Base-by-base conservation (phyloP, 2,888 invertebrate genomes). In the Eupithecia subfuscata region DNA sequence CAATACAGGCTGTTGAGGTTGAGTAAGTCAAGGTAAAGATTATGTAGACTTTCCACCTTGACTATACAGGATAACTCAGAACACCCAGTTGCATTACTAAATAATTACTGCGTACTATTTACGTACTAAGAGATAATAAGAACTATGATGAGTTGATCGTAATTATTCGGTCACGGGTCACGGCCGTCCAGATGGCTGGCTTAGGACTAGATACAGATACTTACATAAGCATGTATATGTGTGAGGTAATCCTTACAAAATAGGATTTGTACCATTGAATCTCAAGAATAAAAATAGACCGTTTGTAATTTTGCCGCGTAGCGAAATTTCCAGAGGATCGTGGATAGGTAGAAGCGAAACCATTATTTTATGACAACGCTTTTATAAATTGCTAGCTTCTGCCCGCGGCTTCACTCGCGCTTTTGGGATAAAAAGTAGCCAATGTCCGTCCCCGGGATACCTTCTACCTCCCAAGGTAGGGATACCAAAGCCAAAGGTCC, bases 91-190 rank as follows among this genome's bases (percentile, higher is more conserved):
- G 68, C 37, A 43, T 68, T 68, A 68, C 25, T 68, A 45, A 40
- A 1, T 40, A 40, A 40, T 40, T 40, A 40, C 40, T 48, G 6
- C n/a, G 9, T 56, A n/a, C 12, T 67, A 67, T 1, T 40, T 67
- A 67, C 40, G 11, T 34, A 64, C 34, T 67, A 43, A 14, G 3
- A 37, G 67, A 5, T 67, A 80, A 76, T 79, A 79, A 77, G 74
- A 74, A 71, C 75, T 73, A 72, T 74, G 78, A 76, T 78, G 74
- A 56, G 75, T 78, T 78, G 72, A 71, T 78, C 64, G 48, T 70
- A 75, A 67, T 18, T 73, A 70, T 73, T 64, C 37, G 67, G 71
- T 79, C 76, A 71, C 63, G 73, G 79, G 78, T 80, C 81, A 81
- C 45, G 81, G 81, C 71, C 79, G 40, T 16, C 79, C 65, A 43